Base-by-base conservation (phyloP, 2,113 vertebrate species). In the Phycodurus eques region DNA sequence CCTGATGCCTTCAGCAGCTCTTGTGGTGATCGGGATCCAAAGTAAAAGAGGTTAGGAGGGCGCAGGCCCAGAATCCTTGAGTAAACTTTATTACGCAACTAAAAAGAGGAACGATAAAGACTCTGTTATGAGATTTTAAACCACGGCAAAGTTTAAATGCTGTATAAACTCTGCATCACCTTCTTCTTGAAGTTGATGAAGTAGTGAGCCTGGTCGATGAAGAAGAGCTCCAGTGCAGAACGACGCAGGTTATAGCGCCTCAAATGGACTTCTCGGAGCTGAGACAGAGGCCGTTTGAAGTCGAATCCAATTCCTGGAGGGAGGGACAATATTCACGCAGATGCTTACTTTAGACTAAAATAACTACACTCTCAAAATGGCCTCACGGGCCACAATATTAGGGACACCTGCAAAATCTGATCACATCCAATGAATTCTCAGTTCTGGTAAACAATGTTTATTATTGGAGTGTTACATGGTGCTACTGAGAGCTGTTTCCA, bases 181-280 rank as follows among this genome's bases (percentile, higher is more conserved):
- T 96, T 95, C 80, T 96, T 94, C 0, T 81, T 95, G 90, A 99
- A 99, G 90, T 99, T 99, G 92, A 99, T 94, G 87, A 99, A 99
- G 90, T 97, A 98, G 88, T 98, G 98, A 74, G 96, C 91, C 86
- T 98, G 97, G 84, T 99, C 96, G 0, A 98, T 97, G 89, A 99
- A 99, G 93, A 99, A 99, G 20, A 99, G 94, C 87, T 99, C 98
- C 1, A 99, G 92, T 0, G 97, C 98, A 0, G 98, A 99, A 1
- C 98, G 93, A 35, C 96, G 95, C 79, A 99, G 92, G 93, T 99
- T 99, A 90, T 97, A 99, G 35, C 98, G 95, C 70, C 98, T 94
- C 74, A 99, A 81, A 80, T 99, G 96, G 1, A 99, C 94, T 80
- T 99, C 98, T 0, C 97, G 93, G 43, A 99, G 94, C 89, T 99